These are phyloP conservation scores for Acronicta psi DNA, from an alignment of 2,888 invertebrate genomes.

Conservation along the genomic window DNA sequence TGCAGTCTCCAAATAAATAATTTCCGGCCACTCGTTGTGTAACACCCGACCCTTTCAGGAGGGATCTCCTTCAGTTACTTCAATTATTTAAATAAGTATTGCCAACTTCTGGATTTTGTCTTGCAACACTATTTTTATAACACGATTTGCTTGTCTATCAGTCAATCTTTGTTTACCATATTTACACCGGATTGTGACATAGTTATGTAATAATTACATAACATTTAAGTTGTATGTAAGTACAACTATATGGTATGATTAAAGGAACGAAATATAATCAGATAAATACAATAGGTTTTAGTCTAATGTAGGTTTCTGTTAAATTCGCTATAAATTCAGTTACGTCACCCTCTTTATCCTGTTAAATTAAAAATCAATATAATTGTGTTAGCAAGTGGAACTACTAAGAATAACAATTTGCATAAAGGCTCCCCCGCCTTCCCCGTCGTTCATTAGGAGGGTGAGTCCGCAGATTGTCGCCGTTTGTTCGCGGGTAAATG, in stretches of 20 bases:
- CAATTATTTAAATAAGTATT: slow-evolving; percentile 62
- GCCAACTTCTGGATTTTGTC: slow-evolving; percentile 24
- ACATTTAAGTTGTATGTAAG: no score
- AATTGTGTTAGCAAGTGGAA: slow-evolving; percentile 19
- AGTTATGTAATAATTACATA: no score
- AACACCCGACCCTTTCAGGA: slow-evolving; percentile 9
- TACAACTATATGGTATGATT: no score
- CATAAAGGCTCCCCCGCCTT: no score
- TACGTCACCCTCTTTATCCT: slow-evolving; percentile 16
- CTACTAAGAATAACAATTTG: slow-evolving; percentile 41
- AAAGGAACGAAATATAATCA: neutral
- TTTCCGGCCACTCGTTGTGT: slow-evolving; percentile 28
- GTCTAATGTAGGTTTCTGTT: neutral
- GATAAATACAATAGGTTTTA: slow-evolving; percentile 6
- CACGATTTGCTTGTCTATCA: slow-evolving; percentile 10
- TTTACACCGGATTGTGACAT: no score
- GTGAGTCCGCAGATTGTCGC: slow-evolving; percentile 60
- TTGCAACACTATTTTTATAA: neutral
- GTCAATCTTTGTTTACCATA: no score
- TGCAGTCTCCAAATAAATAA: slow-evolving; percentile 39
- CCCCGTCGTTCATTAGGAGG: slow-evolving; percentile 44
- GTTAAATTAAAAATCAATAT: slow-evolving; percentile 40
- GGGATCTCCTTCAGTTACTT: slow-evolving; percentile 38
- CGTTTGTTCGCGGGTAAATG: slow-evolving; percentile 50
- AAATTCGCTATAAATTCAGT: slow-evolving; percentile 13